Evolutionary conservation across 2,888 invertebrate species (phyloP).

Genomic region (Lasioglossum morio): DNA sequence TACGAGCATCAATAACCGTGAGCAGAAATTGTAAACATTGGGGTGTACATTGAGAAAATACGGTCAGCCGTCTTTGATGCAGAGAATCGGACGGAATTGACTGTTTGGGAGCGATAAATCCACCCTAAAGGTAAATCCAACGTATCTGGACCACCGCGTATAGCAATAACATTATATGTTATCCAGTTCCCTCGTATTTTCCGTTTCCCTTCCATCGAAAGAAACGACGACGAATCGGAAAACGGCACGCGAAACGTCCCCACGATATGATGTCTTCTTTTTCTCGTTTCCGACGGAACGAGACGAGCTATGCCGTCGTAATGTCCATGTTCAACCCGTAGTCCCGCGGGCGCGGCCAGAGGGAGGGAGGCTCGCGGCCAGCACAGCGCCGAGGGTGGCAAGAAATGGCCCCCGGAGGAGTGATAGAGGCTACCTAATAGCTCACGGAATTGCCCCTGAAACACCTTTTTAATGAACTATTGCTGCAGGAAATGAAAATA

Average conservation of each 20-base stretch:
- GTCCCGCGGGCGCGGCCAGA: slow-evolving; percentile 71
- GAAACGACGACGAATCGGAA: slow-evolving; percentile 40
- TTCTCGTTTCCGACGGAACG: slow-evolving; percentile 60
- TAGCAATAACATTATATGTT: slow-evolving; percentile 1
- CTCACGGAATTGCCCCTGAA: slow-evolving; percentile 89
- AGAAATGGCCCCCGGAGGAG: slow-evolving; percentile 86
- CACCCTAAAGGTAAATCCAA: not conserved
- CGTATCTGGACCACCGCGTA: not conserved
- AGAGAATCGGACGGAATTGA: not conserved
- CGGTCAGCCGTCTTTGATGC: not conserved
- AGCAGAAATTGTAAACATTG: not conserved
- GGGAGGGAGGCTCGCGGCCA: slow-evolving; percentile 63
- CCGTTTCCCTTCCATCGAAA: not conserved
- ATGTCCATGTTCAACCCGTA: slow-evolving; percentile 80
- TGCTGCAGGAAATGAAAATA: slow-evolving; percentile 86
- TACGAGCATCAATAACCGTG: not conserved
- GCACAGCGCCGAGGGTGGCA: slow-evolving; percentile 70
- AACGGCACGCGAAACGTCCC: slow-evolving; percentile 50
- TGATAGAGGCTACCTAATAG: slow-evolving; percentile 88
- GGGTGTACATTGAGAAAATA: not conserved
- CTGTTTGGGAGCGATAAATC: not conserved
- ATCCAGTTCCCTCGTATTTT: not conserved
- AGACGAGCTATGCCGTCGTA: slow-evolving; percentile 75
- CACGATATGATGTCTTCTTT: slow-evolving; percentile 57
- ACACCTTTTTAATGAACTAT: slow-evolving; percentile 91